Conservation (phyloP, 2,888 invertebrate species). For the Exocentrus adspersus region DNA sequence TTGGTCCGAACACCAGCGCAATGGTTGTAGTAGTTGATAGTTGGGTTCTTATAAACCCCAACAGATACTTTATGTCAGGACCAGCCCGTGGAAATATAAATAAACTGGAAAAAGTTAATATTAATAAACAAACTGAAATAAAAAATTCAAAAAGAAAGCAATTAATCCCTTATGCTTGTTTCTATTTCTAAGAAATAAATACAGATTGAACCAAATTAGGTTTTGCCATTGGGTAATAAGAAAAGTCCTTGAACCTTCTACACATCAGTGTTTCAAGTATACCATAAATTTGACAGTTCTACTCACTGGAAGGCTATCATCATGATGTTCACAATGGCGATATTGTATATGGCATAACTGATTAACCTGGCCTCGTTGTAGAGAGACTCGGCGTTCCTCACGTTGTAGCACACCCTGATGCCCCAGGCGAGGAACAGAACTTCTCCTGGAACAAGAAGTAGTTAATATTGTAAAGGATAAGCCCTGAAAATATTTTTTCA, state of each 20-base stretch:
- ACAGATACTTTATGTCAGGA: slow-evolving; percentile 91
- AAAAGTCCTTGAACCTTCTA: too few relatives aligned
- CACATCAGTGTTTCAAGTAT: too few relatives aligned
- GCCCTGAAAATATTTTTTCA: too few relatives aligned
- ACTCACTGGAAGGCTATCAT: slow-evolving; percentile 96
- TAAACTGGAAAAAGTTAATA: slow-evolving; percentile 69
- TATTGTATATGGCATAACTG: slow-evolving; percentile 94
- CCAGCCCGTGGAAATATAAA: slow-evolving; percentile 87
- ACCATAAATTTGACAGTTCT: too few relatives aligned
- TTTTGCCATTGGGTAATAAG: too few relatives aligned
- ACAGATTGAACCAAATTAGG: too few relatives aligned
- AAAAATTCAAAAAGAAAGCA: too few relatives aligned
- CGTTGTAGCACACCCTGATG: slow-evolving; percentile 85
- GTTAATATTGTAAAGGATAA: too few relatives aligned
- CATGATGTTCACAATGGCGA: slow-evolving; percentile 89
- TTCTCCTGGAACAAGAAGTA: slow-evolving; percentile 72
- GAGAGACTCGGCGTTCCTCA: slow-evolving; percentile 89
- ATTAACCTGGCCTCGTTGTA: slow-evolving; percentile 94
- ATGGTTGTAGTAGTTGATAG: slow-evolving; percentile 91
- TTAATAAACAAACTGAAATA: too few relatives aligned
- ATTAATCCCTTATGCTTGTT: too few relatives aligned
- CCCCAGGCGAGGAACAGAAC: slow-evolving; percentile 85
- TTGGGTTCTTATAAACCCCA: slow-evolving; percentile 92
- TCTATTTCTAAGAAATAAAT: too few relatives aligned
- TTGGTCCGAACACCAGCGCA: slow-evolving; percentile 84